Evolutionary conservation across 1,140 invertebrate genomes (phyloP).

Genomic region (Tetramorium parvispinum): DNA sequence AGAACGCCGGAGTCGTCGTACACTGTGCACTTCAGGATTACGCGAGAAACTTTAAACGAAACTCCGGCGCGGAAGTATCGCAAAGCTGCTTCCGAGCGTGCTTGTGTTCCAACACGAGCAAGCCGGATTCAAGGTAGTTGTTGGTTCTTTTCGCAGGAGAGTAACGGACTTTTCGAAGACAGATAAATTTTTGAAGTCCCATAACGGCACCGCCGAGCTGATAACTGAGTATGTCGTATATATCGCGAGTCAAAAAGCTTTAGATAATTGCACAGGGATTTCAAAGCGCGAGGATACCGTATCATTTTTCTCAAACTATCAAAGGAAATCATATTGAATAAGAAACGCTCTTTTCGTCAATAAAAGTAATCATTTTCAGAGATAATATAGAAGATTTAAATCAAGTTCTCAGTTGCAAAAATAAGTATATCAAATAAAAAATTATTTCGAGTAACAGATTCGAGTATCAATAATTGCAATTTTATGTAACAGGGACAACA

Average conservation of each 20-base stretch:
- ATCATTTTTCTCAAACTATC: background rate
- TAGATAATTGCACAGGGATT: slow-evolving; percentile 34
- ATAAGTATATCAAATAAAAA: background rate
- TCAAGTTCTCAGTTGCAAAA: background rate
- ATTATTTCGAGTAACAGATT: background rate
- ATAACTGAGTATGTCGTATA: slow-evolving; percentile 34
- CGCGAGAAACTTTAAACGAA: slow-evolving; percentile 77
- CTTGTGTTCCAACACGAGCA: slow-evolving; percentile 33
- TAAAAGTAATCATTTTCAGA: background rate
- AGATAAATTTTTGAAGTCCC: slow-evolving; percentile 61
- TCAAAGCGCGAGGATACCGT: background rate
- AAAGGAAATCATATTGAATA: background rate
- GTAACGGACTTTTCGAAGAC: slow-evolving; percentile 51
- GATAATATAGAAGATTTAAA: slow-evolving; percentile 4
- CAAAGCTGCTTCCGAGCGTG: slow-evolving; percentile 62
- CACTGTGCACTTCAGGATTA: slow-evolving; percentile 77
- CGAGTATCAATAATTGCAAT: background rate
- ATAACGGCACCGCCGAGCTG: slow-evolving; percentile 39
- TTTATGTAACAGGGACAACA: background rate
- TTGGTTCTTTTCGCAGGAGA: slow-evolving; percentile 48
- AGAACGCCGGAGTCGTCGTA: slow-evolving; percentile 64
- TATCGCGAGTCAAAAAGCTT: slow-evolving; percentile 18
- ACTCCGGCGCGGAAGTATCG: slow-evolving; percentile 73
- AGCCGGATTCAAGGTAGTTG: slow-evolving; percentile 43
- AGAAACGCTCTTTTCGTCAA: background rate